Conservation (phyloP, 2,888 invertebrate species). For the Caenorhabditis panamensis region DNA sequence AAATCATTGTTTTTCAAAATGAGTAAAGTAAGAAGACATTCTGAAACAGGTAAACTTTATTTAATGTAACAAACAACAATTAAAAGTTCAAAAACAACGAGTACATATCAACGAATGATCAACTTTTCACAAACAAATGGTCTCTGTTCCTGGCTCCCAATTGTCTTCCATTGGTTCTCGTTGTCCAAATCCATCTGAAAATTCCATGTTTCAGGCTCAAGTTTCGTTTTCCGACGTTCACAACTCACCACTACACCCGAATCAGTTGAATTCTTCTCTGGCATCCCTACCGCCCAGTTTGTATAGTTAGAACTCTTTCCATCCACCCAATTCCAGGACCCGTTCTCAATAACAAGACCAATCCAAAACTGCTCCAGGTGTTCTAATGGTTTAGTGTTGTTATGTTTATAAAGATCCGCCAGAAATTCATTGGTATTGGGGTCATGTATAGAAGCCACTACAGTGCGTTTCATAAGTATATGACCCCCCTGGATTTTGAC, state of each 20-base stretch:
- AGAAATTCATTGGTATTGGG: background rate
- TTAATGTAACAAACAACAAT: too few relatives aligned
- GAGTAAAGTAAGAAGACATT: too few relatives aligned
- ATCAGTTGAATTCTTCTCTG: background rate
- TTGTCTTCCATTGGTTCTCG: background rate
- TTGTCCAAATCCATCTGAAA: background rate
- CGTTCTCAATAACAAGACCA: background rate
- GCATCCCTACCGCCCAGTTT: background rate
- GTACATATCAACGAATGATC: too few relatives aligned
- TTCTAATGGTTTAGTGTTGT: background rate
- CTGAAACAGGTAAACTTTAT: too few relatives aligned
- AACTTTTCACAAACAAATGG: background rate
- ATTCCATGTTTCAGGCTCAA: too few relatives aligned
- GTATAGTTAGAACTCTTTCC: background rate
- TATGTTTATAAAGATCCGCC: background rate
- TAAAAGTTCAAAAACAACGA: too few relatives aligned
- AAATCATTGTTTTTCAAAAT: too few relatives aligned
- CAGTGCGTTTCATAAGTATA: too few relatives aligned
- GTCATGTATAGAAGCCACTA: background rate
- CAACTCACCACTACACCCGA: background rate
- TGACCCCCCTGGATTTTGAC: too few relatives aligned
- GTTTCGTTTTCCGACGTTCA: too few relatives aligned
- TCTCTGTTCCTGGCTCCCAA: background rate
- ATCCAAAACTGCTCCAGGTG: background rate
- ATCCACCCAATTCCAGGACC: background rate